Base-by-base conservation (phyloP, 2,888 invertebrate species). In the Erynnis tages region DNA sequence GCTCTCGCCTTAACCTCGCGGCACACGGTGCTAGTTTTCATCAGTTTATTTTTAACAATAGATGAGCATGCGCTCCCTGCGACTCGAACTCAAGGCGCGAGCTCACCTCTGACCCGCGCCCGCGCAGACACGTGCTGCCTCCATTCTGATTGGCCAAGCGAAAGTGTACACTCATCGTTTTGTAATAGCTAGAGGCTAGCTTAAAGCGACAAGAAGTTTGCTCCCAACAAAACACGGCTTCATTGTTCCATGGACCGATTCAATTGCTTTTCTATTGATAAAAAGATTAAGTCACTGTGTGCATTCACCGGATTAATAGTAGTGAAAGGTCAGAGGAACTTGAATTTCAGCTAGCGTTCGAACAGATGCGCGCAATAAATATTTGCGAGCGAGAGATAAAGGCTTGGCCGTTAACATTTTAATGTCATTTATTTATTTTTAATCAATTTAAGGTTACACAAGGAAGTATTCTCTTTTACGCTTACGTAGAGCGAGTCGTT, bases 81-180 rank as follows among this genome's bases (percentile, higher is more conserved):
- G 62, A 54, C 54, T 53, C 41, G 52, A 49, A 71, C 74, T 69
- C 61, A 68, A 74, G 76, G 77, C 79, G 72, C 72, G 62, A 70
- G 61, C 61, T 70, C 73, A 82, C 82, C 85, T 79, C 64, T 83
- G 84, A 81, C 83, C 85, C 46, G 62, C 63, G 60, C 60, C 67
- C 64, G 67, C 69, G 54, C 59, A 69, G 68, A 79, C 83, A 79
- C 86, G 86, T 83, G 87, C 82, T 78, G 73, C 74, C 70, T 67
- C 58, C 61, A 57, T 71, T 77, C 77, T 82, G 77, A 86, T 87
- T 86, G 84, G 82, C 69, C 64, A 63, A 70, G 68, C 69, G 69
- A 75, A 73, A 78, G 67, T 69, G 72, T 72, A 74, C 73, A 72
- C 77, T 77, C 75, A 74, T 73, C 73, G 72, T 78, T 77, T 73